Evolutionary conservation across 1,140 invertebrate genomes (phyloP), one percentile per base, ranked within the genome.

Genomic region (Lanistes nyassanus): DNA sequence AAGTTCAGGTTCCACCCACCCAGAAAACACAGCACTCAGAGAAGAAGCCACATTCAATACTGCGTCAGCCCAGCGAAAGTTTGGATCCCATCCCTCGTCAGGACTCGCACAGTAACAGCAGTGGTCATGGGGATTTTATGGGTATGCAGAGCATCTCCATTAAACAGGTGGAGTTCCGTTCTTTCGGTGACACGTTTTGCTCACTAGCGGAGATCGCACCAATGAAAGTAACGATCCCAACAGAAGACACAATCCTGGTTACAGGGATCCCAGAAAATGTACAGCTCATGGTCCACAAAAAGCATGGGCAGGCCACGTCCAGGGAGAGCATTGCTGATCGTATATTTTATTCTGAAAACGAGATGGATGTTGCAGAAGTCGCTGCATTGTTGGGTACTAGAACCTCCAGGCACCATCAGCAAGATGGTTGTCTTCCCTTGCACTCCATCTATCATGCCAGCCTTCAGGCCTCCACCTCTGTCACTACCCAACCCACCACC

Each of bases 201-300:
- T 83, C 83, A 37, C 73, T 82, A 1, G 64, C 74, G 0, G 83
- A 84, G n/a, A 70, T 83, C 11, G 78, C 71, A 29, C 82, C 84
- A n/a, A 39, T 85, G 74, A 86, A 85, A 71, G 75, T 86, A 26
- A 85, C 84, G 23, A 82, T 86, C 66, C 84, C 85, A 21, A 76
- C 79, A 16, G 75, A 80, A 37, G 82, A 85, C 76, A 83, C 84
- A 13, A 55, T 86, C 36, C 75, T 86, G 29, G 62, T 86, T 68
- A 82, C 83, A 26, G 83, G 82, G 29, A 55, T 86, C 29, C 79
- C 76, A n/a, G 77, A 80, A 36, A 81, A 77, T 60, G 76, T 81
- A 2, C 83, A 84, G 70, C 39, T 84, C 1, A 79, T 83, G 34
- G 74, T 84, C 5, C 83, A 84, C 72, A 81, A 78, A 23, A 79